Base-by-base conservation (phyloP, 1,140 invertebrate genomes). In the Drosophila fuyamai region DNA sequence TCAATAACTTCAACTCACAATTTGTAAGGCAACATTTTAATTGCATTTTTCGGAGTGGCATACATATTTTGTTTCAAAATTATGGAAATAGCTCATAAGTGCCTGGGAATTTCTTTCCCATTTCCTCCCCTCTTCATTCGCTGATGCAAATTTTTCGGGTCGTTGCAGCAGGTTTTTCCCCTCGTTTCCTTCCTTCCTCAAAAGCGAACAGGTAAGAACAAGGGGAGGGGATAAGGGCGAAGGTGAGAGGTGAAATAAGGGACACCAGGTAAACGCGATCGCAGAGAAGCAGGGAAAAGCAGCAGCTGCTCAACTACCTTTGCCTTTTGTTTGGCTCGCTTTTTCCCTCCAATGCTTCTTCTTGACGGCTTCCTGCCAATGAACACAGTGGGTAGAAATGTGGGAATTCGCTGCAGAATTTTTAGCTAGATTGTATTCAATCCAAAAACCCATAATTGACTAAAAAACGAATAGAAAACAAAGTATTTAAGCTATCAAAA, bases 271-370 rank as follows among this genome's bases (percentile, higher is more conserved):
- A 67, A 6, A 18, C 32, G 50, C 70, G 71, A 76, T 66, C 60
- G 35, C 12, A 32, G 50, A 76, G 60, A 71, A 60, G 36, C 47
- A 16, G 40, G 40, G 35, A 53, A 44, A 40, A 47, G 53, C 68
- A 66, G 58, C 72, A 51, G 70, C 72, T 75, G 68, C 43, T 54
- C 36, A 16, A 9, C 47, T 14, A 14, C 48, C 23, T 65, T 61
- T 61, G 32, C 61, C 61, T 66, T 68, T 68, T 65, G 72, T 76
- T 76, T 75, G 60, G 72, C 61, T 55, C 59, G 23, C 48, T 48
- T 76, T 76, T 72, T 61, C 50, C 51, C 43, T 51, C 36, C 46
- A 40, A 10, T 76, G 41, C 47, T 51, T 50, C 38, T 59, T 73
- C 27, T 70, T 41, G 13, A n/a, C 55, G 36, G 65, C 43, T 58